Base-by-base conservation (phyloP, 2,888 invertebrate species). In the Zhuqinia jingwanae region DNA sequence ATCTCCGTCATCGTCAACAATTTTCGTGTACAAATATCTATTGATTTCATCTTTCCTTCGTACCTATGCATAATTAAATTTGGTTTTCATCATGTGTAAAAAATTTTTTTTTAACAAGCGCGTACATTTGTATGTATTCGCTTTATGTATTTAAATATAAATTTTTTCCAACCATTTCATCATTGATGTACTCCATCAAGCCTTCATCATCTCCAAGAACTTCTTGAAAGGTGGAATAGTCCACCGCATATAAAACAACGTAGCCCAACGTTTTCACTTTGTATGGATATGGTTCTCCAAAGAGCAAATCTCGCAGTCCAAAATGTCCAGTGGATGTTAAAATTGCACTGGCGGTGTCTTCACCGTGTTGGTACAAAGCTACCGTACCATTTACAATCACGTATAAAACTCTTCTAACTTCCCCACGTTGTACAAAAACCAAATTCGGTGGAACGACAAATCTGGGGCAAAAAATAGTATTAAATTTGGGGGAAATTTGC, bases 371-470 rank as follows among this genome's bases (percentile, higher is more conserved):
- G 22, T 76, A 83, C 10, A 83, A 42, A 0, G 87, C 90, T n/a
- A 89, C 87, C 5, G 89, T 88, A n/a, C 90, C 90, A 27, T 80
- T 83, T 17, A 68, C 87, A 47, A 90, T 85, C 0, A 90, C 77
- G 27, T 90, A 90, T 73, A 90, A 78, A 42, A 88, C 82, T 27
- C 90, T 70, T n/a, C 90, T 87, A 45, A 90, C 89, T 81, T 90
- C 90, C 10, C 90, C 90, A 1, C 83, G 78, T 15, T 88, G 79
- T 10, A 90, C 68, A 68, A 90, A 90, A 11, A 86, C 85, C 6
- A 88, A 78, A 22, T 85, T 86, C 0, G 90, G 89, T 56, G 90
- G 90, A 27, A 90, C 85, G 0, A 89, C 82, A 70, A 87, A 89
- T 2, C 89, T 88, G 13, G n/a, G n/a, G n/a, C 56, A 75, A 53